Percentiles rank a stretch among this genome's conserved stretches.
Conservation (phyloP, 2,113 vertebrate species). For the Triplophysa siluroides region DNA sequence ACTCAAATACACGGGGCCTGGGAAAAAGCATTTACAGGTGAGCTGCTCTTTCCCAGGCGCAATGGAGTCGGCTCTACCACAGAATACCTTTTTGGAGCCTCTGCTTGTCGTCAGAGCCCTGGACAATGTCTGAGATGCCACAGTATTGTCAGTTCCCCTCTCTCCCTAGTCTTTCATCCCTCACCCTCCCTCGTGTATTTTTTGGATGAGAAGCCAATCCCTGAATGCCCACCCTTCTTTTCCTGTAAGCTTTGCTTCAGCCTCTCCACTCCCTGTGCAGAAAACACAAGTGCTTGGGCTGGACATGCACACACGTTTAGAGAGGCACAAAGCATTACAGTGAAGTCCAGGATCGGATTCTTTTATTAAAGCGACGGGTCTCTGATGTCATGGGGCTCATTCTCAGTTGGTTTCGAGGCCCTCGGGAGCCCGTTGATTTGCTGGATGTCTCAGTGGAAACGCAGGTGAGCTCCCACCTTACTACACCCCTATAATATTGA, state of each 20-base stretch:
- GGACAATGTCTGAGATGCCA: not conserved
- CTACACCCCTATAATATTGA: not conserved
- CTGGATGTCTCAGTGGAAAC: conserved; percentile 35
- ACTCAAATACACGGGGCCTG: too few species aligned
- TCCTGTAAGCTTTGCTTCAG: conserved; percentile 31
- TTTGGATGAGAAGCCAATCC: conserved; percentile 15
- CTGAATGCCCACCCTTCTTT: conserved; percentile 38
- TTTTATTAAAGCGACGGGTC: not conserved
- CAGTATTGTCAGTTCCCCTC: not conserved
- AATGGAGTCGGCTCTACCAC: too few species aligned
- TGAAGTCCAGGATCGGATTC: not conserved
- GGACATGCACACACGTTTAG: conserved; percentile 17
- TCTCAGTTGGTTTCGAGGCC: conserved; percentile 33
- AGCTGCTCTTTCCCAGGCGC: too few species aligned
- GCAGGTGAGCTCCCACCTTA: conserved; percentile 28
- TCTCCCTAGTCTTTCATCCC: not conserved
- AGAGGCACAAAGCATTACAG: not conserved
- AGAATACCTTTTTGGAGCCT: too few species aligned
- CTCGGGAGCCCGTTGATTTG: conserved; percentile 18
- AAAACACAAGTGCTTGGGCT: conserved; percentile 28
- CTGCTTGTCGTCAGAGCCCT: too few species aligned
- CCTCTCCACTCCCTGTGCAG: conserved; percentile 29
- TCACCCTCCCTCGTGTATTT: conserved; percentile 21
- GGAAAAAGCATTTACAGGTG: too few species aligned
- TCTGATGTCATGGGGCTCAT: conserved; percentile 30